Percentiles rank a stretch among this genome's conserved stretches.
Conservation (phyloP, 2,888 invertebrate species). For the Lepidocyrtinus sp. region DNA sequence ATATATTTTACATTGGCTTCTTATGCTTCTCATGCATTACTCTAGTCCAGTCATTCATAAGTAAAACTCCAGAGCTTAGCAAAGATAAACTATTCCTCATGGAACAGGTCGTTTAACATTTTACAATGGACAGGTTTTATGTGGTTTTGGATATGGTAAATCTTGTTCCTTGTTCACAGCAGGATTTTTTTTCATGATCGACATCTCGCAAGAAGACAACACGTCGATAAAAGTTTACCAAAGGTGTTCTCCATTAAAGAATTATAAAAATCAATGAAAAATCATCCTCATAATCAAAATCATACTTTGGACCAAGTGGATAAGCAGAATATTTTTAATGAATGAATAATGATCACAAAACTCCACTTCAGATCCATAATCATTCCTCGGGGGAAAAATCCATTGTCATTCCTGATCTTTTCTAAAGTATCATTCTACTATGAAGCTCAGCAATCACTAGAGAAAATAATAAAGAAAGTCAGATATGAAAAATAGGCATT, state of each 20-base stretch:
- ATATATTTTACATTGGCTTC: constrained; percentile 7
- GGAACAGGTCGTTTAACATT: background rate
- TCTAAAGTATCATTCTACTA: constrained; percentile 11
- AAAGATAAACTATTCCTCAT: background rate
- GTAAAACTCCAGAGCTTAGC: background rate
- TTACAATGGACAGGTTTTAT: background rate
- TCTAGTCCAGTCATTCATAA: constrained; percentile 6
- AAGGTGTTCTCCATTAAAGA: constrained; percentile 54
- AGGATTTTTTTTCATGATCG: constrained; percentile 42
- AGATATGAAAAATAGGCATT: constrained; percentile 12
- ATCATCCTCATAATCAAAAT: constrained; percentile 38
- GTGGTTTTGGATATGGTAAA: background rate
- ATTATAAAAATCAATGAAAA: constrained; percentile 58
- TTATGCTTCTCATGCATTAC: background rate
- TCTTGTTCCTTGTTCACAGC: constrained; percentile 32
- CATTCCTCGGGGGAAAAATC: constrained; percentile 26
- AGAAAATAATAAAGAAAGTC: constrained; percentile 5
- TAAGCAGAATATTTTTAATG: constrained; percentile 30
- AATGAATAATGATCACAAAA: constrained; percentile 38
- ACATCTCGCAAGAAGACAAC: constrained; percentile 5
- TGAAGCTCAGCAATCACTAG: constrained; percentile 34
- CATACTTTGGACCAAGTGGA: constrained; percentile 21
- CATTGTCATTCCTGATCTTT: constrained; percentile 61
- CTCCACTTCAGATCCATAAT: constrained; percentile 34
- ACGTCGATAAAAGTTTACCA: constrained; percentile 35